phyloP scores from a whole-genome alignment of 1,140 invertebrate species.

The Zaprionus vittiger region DNA sequence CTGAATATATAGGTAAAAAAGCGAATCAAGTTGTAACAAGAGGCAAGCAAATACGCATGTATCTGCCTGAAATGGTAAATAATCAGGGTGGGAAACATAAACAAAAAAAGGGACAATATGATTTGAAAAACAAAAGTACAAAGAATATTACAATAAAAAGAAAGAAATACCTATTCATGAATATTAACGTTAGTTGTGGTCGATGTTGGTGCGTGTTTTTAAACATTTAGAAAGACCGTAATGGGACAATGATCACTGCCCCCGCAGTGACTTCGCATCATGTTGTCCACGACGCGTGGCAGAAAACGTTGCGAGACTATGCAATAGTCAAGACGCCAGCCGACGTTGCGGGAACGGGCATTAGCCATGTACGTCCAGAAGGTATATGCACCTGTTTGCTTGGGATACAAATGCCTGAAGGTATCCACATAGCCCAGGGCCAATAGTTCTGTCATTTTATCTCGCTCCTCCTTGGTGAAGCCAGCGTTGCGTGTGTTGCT shows the following conservation, averaged over 20 bases:
- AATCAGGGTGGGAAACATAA: conserved; percentile 1
- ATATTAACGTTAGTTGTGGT: background rate
- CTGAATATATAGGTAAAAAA: background rate
- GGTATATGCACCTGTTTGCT: conserved; percentile 93
- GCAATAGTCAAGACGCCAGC: conserved; percentile 98
- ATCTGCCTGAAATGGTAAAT: background rate
- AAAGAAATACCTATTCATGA: background rate
- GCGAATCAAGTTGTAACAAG: conserved; percentile 9
- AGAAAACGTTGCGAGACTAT: conserved; percentile 92
- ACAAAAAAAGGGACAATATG: background rate
- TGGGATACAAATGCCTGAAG: conserved; percentile 95
- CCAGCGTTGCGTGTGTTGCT: conserved; percentile 96
- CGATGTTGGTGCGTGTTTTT: conserved; percentile 42
- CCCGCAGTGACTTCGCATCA: conserved; percentile 89
- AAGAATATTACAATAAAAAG: conserved; percentile 4
- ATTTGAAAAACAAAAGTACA: background rate
- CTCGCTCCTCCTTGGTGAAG: conserved; percentile 97
- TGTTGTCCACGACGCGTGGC: conserved; percentile 91
- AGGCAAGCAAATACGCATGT: background rate
- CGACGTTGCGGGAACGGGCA: conserved; percentile 93
- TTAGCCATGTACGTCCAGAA: conserved; percentile 90
- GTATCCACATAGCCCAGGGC: conserved; percentile 93
- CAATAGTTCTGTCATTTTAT: conserved; percentile 94
- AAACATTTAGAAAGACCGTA: conserved; percentile 88
- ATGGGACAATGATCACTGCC: conserved; percentile 97